Base-by-base conservation (phyloP, 2,888 invertebrate genomes). In the Graphium colonna region DNA sequence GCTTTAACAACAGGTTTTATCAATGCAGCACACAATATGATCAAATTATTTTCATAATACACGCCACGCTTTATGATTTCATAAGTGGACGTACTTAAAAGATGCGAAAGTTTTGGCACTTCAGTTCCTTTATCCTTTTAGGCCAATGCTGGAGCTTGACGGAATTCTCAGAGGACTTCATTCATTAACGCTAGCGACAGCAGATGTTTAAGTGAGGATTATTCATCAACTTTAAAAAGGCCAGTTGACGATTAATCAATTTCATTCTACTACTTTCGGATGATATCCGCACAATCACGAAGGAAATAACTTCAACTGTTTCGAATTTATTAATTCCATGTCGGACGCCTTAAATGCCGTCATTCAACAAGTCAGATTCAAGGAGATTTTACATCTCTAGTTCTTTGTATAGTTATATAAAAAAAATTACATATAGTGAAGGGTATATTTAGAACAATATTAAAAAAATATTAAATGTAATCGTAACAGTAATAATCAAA, bases 271-370 rank as follows among this genome's bases (percentile, higher is more conserved):
- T n/a, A 36, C 12, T 36, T 31, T 36, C 4, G 36, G 1, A 36
- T 36, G 36, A 36, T 36, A 36, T 36, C 36, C 36, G n/a, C 36
- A 12, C 15, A 17, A 39, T 13, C 16, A 15, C 80, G 78, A 79
- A 77, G 73, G 73, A 74, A 73, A 79, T 79, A 75, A 74, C 70
- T 73, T 68, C 75, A 74, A 76, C 73, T 67, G 69, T 64, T 67
- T 64, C 61, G 66, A 68, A 71, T 82, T 75, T 75, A 73, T 75
- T 73, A 68, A 71, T 74, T 76, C 68, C 69, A 64, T 62, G 66
- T 58, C 63, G 70, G 66, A 64, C 65, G 65, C 65, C 31, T 31
- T 31, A 31, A 31, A 31, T 31, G 31, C 9, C 31, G 9, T 31
- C 9, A 31, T 26, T 26, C 26, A 26, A 26, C 3, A 26, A 7